Base-by-base conservation (phyloP, 2,888 invertebrate genomes). In the Keiferia lycopersicella region DNA sequence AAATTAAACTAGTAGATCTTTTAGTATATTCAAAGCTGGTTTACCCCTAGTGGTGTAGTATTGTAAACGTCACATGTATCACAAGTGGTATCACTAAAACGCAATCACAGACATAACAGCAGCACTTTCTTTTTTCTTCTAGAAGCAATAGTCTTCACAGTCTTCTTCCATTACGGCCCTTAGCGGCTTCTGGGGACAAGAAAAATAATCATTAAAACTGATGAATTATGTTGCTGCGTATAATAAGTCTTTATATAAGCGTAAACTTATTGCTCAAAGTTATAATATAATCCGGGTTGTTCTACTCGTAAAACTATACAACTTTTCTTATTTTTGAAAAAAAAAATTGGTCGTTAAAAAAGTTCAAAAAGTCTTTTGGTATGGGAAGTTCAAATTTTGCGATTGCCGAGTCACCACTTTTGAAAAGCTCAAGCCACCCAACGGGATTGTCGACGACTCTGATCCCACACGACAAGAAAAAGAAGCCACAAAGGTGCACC, bases 21-120 rank as follows among this genome's bases (percentile, higher is more conserved):
- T n/a, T n/a, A n/a, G n/a, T n/a, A n/a, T n/a, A n/a, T n/a, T n/a
- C n/a, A n/a, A n/a, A n/a, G n/a, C n/a, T n/a, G n/a, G n/a, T n/a
- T 61, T 50, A 61, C 61, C 61, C 45, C 61, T 61, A 61, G 16
- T 26, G 34, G 61, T 69, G 71, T 71, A 64, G 66, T 67, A 63
- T 64, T 67, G 39, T 4, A 64, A 53, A 56, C 18, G 16, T 56
- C 26, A 34, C 58, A 62, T 53, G 62, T 62, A 66, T 68, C 67
- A 71, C 69, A 66, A 67, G 20, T 57, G 22, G 16, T 63, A 66
- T 69, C 68, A 70, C 70, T 59, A 45, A 51, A 66, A 67, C 64
- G 39, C 51, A 61, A 72, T 70, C 71, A 69, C 68, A 71, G 71
- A 68, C 72, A 72, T 73, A 70, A 68, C 65, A 65, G 66, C 65